Percentiles rank a stretch among this genome's conserved stretches.
Evolutionary conservation across 2,113 vertebrate species (phyloP).

Genomic region (Todiramphus saurophagus): DNA sequence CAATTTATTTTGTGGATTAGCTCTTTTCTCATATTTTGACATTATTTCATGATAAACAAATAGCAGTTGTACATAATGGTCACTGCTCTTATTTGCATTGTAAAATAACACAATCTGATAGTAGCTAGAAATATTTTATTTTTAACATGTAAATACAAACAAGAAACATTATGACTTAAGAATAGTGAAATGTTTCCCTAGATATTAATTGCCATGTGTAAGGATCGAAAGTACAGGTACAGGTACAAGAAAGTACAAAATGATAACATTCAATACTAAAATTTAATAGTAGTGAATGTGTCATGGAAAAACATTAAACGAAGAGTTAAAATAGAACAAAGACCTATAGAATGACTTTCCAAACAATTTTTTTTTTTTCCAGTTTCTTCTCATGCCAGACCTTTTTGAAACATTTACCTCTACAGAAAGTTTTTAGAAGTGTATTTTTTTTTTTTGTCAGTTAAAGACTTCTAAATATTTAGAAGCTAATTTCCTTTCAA

Average conservation of each 20-base stretch:
- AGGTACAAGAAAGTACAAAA: not conserved
- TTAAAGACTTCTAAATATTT: not conserved
- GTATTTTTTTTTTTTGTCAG: not conserved
- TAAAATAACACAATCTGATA: not conserved
- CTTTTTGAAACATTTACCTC: not conserved
- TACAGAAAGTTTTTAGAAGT: not conserved
- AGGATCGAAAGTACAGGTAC: not conserved
- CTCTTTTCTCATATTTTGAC: not conserved
- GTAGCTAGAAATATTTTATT: not conserved
- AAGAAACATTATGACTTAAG: not conserved
- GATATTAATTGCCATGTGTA: not conserved
- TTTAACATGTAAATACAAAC: not conserved
- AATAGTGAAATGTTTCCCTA: not conserved
- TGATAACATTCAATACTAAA: not conserved
- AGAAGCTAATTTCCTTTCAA: not conserved
- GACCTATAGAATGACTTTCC: not conserved
- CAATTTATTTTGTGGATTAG: not conserved
- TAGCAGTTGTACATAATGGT: not conserved
- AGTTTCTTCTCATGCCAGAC: not conserved
- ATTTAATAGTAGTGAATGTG: not conserved
- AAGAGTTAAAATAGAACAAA: not conserved
- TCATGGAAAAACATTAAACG: not conserved
- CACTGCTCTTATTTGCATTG: not conserved
- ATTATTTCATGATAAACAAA: not conserved
- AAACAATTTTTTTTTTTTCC: not conserved